Evolutionary conservation across 2,797 vertebrate species (phyloP).

Genomic region (Silurus aristotelis): DNA sequence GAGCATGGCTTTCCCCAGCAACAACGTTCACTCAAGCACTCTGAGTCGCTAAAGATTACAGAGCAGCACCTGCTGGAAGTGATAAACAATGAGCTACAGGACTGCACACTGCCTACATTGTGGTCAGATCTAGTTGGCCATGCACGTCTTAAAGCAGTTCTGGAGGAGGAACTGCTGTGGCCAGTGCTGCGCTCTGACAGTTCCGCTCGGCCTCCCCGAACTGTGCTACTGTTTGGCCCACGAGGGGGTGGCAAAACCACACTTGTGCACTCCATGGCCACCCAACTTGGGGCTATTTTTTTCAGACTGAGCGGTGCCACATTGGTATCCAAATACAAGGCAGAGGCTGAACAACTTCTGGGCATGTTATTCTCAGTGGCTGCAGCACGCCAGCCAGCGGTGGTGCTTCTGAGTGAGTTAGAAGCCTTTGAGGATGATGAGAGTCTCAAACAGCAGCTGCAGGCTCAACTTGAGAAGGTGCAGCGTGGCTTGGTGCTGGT

Average conservation of each 20-base stretch:
- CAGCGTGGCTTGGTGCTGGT: slow-evolving; percentile 77
- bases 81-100: slow-evolving; percentile 85
- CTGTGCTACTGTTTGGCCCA: slow-evolving; percentile 90
- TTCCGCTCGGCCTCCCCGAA: slow-evolving; percentile 75
- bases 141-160: slow-evolving; percentile 82
- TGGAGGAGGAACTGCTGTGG: slow-evolving; percentile 95
- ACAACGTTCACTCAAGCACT: slow-evolving; percentile 67
- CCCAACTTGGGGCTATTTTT: slow-evolving; percentile 88
- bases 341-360: slow-evolving; percentile 87
- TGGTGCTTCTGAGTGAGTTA: slow-evolving; percentile 88
- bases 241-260: slow-evolving; percentile 85
- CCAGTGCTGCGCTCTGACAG: slow-evolving; percentile 85
- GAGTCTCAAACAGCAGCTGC: slow-evolving; percentile 81
- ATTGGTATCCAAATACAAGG: slow-evolving; percentile 85
- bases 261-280: slow-evolving; percentile 86
- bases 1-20: slow-evolving; percentile 77
- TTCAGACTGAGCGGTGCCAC: slow-evolving; percentile 80
- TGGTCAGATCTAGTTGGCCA: slow-evolving; percentile 91
- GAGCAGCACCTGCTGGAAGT: slow-evolving; percentile 84
- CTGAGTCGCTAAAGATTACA: slow-evolving; percentile 79
- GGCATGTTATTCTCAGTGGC: slow-evolving; percentile 85
- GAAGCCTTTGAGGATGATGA: slow-evolving; percentile 79
- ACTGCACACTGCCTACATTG: slow-evolving; percentile 84
- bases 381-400: slow-evolving; percentile 80
- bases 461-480: slow-evolving; percentile 83